Evolutionary conservation across 1,140 invertebrate genomes (phyloP).

Genomic region (Whitmania pigra): DNA sequence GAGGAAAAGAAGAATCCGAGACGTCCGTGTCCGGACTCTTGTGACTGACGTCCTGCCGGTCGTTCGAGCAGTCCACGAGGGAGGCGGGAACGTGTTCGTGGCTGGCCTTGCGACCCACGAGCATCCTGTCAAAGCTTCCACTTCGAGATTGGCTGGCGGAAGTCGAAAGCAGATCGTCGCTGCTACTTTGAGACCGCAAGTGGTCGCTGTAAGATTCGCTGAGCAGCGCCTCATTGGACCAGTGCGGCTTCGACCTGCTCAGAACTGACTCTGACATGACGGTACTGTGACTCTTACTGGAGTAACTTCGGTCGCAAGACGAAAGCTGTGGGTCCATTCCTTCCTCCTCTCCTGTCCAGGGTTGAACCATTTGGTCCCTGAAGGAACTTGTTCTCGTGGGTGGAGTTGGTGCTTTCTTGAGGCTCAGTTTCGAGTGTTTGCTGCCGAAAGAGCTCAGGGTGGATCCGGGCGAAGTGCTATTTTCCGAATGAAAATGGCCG

Average conservation of each 20-base stretch:
- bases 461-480: conserved; percentile 1
- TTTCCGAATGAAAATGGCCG: background rate
- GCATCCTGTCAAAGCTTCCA: conserved; percentile 33
- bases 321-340: background rate
- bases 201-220: conserved; percentile 18
- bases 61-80: background rate
- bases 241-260: background rate
- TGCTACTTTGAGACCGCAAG: conserved; percentile 22
- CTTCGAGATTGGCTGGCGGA: conserved; percentile 22
- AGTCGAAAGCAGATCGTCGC: conserved; percentile 23
- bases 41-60: conserved; percentile 32
- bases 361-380: conserved; percentile 27
- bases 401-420: conserved; percentile 82
- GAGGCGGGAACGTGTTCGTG: background rate
- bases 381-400: conserved; percentile 77
- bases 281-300: background rate
- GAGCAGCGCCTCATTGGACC: background rate
- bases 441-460: conserved; percentile 8
- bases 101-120: conserved; percentile 31
- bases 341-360: background rate
- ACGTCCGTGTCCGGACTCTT: conserved; percentile 54
- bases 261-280: conserved; percentile 17
- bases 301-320: background rate
- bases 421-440: conserved; percentile 47
- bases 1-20: conserved; percentile 34